Evolutionary conservation across 37 sponge, comb jelly and placozoan genomes (phyloP), one percentile per base, ranked within the genome.

Genomic region (Halisarca cf. caerulea): DNA sequence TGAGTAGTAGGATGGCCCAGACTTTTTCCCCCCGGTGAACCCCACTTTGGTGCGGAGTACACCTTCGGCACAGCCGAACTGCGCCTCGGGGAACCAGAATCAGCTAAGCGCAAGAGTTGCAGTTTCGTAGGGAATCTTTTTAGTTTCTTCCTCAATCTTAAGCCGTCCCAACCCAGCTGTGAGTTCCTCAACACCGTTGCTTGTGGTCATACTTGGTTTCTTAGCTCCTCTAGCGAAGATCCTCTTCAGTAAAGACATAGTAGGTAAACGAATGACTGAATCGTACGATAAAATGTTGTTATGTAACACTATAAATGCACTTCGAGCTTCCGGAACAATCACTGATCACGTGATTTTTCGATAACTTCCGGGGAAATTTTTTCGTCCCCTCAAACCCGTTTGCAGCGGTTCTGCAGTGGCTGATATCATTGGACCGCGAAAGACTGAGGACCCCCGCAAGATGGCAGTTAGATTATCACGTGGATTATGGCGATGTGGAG

Each of bases 41-140:
- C 98, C 98, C 43, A 97, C 98, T 68, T 80, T 88, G 43, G 98
- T 95, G 24, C 86, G 89, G 15, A 97, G 88, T 53, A 97, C 96
- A 58, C 98, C 98, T 74, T 85, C 84, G 90, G 87, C 95, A 83
- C 94, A 64, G 88, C 93, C 98, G 77, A 93, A 95, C 96, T 97
- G 98, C 55, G 98, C 95, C 94, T 97, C 98, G 90, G 98, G 98
- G 82, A 97, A 97, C 98, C 98, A 97, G 86, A 97, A 97, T 97
- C 98, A 97, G 98, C 98, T 97, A 42, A 97, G 84, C 0, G 98
- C 98, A 34, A 97, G 91, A 17, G 98, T 97, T 33, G 98, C 98
- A 35, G 82, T 75, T 66, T 91, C 92, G 89, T 83, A 84, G 15
- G 58, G 45, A 41, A 74, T 74, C 42, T 39, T 25, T 15, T 23